Base-by-base conservation (phyloP, 2,888 invertebrate species). In the Platycheirus albimanus region DNA sequence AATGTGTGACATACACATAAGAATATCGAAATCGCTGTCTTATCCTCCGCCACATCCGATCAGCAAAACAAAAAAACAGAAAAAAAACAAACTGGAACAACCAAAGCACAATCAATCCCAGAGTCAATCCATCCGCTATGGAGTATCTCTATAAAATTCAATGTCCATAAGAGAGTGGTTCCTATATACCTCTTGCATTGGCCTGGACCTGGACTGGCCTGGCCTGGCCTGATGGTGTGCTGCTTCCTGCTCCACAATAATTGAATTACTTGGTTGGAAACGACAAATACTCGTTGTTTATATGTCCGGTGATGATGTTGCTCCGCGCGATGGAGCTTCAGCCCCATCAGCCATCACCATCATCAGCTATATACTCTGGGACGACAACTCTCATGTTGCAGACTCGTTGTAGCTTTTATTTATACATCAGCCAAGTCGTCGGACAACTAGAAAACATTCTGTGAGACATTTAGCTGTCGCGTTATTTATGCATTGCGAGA, bases 251-350 rank as follows among this genome's bases (percentile, higher is more conserved):
- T 52, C 61, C 15, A 56, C 72, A 79, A 84, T 86, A 85, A 86
- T 86, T 86, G 85, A 86, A 85, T 86, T 85, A 85, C 86, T 85
- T 86, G 85, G 81, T 84, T 85, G 78, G 56, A 74, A 85, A 86
- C 86, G 86, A 86, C 86, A 85, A 86, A 85, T 85, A 85, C 80
- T 85, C 77, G 79, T 85, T 85, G 85, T 86, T 86, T 86, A 85
- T 85, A 85, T 84, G 86, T 85, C 85, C 86, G 85, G 86, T 76
- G 66, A 70, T 66, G 85, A 77, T 83, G 78, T 79, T 85, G 78
- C 77, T 71, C 63, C 56, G 15, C 17, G 33, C 10, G 52, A 17
- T 52, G 52, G 17, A 49, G 77, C 13, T 49, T n/a, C 54, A 43
- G 43, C 72, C 38, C 56, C 61, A 66, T 38, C 52, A 33, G 7